Conservation (phyloP, 2,888 invertebrate genomes). For the Lomographa bimaculata region DNA sequence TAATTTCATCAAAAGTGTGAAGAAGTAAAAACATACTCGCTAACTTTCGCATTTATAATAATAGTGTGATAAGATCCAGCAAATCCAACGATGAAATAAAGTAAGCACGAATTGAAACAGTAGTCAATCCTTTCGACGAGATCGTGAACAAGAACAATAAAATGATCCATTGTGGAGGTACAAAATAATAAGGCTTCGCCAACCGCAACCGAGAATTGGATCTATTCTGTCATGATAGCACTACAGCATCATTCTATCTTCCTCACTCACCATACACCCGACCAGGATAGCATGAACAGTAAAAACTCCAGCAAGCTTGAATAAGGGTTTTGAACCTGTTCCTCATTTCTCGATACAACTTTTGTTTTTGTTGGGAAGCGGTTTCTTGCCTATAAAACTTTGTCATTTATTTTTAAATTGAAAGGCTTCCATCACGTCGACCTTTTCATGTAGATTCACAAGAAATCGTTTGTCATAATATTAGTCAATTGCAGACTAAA, state of each 20-base stretch:
- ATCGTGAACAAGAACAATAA: constrained; percentile 3
- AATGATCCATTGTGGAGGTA: constrained; percentile 4
- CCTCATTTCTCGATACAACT: constrained; percentile 45
- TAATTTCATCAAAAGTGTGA: too few relatives aligned
- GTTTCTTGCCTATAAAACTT: constrained; percentile 32
- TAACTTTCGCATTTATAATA: too few relatives aligned
- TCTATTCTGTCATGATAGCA: constrained; percentile 28
- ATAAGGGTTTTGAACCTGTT: constrained; percentile 57
- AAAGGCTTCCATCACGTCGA: constrained; percentile 27
- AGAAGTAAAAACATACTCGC: too few relatives aligned
- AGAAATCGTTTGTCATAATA: not conserved
- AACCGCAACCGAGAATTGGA: constrained; percentile 55
- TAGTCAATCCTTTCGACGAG: not conserved
- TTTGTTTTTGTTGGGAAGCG: constrained; percentile 49
- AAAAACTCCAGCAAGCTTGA: constrained; percentile 40
- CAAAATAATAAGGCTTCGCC: constrained; percentile 59
- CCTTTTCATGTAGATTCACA: constrained; percentile 5
- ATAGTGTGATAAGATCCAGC: too few relatives aligned
- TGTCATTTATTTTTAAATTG: constrained; percentile 34
- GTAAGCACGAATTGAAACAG: not conserved
- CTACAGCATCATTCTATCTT: constrained; percentile 37
- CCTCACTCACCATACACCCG: constrained; percentile 29
- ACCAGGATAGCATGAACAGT: constrained; percentile 38
- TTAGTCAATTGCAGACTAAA: too few relatives aligned
- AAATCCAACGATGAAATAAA: too few relatives aligned